phyloP scores from a whole-genome alignment of 2,113 vertebrate genomes.

The Pygoscelis antarcticus region DNA sequence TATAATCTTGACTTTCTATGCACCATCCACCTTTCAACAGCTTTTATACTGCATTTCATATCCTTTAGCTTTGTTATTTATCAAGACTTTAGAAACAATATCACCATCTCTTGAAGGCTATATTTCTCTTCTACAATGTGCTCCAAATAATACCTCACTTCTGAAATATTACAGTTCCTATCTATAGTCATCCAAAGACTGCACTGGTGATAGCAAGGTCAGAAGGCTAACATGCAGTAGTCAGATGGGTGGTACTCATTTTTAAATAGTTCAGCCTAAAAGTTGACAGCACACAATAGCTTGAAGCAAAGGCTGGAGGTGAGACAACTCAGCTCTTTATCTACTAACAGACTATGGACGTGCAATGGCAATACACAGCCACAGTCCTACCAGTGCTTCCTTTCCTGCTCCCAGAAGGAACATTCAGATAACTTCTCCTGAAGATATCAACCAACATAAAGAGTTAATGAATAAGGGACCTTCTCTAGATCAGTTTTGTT shows the following conservation, averaged over 20 bases:
- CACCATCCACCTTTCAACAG: background rate
- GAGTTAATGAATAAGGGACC: background rate
- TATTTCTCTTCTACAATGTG: background rate
- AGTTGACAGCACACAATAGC: background rate
- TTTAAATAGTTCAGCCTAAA: background rate
- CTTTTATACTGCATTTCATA: background rate
- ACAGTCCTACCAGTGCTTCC: background rate
- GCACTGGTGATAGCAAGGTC: background rate
- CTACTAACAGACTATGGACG: background rate
- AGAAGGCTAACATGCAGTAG: background rate
- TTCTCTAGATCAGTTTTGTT: background rate
- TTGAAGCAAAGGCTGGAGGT: background rate
- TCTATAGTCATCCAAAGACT: background rate
- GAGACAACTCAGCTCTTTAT: background rate
- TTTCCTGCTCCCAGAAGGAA: background rate
- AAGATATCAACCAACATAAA: background rate
- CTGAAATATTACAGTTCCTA: background rate
- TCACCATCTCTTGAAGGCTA: background rate
- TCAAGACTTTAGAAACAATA: background rate
- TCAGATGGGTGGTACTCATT: background rate
- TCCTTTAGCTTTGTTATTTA: background rate
- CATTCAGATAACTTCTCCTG: background rate
- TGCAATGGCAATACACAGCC: background rate
- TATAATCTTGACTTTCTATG: background rate
- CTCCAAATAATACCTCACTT: background rate